These are phyloP conservation scores for Eciton burchellii DNA, from an alignment of 1,140 invertebrate genomes.

Conservation along the genomic window DNA sequence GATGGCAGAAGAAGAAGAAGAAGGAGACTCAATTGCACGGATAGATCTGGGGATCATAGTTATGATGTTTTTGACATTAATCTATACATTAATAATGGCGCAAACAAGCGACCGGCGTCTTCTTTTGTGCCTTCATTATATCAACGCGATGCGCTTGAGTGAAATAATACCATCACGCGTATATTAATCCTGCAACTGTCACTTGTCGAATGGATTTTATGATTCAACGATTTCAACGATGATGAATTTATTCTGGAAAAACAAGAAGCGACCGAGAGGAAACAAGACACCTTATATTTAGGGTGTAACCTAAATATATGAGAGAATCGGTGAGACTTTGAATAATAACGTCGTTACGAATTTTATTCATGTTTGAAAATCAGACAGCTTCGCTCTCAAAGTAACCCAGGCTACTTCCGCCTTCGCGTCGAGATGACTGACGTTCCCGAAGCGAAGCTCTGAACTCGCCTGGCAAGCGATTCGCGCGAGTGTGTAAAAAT, in stretches of 20 bases:
- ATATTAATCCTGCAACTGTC: not conserved
- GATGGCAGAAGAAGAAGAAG: not conserved
- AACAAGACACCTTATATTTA: not conserved
- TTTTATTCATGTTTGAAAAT: constrained; percentile 18
- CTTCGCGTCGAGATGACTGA: constrained; percentile 24
- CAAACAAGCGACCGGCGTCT: not conserved
- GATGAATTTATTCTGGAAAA: constrained; percentile 40
- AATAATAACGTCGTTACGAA: constrained; percentile 21
- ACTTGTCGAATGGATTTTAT: constrained; percentile 18
- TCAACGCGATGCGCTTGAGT: not conserved
- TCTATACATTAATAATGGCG: not conserved
- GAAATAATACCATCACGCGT: not conserved
- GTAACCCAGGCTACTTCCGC: constrained; percentile 14
- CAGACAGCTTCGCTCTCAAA: constrained; percentile 16
- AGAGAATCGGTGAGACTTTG: not conserved
- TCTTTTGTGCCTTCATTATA: not conserved
- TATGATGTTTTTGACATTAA: not conserved
- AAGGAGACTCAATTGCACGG: not conserved
- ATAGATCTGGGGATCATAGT: not conserved
- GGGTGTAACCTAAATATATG: not conserved
- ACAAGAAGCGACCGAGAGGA: not conserved
- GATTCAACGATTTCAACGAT: not conserved
- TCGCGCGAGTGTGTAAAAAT: constrained; percentile 53
- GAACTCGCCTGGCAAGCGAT: constrained; percentile 12
- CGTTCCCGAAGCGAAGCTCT: constrained; percentile 21